Evolutionary conservation across 2,888 invertebrate species (phyloP), one percentile per base, ranked within the genome.

Genomic region (Leucophora obtusa): DNA sequence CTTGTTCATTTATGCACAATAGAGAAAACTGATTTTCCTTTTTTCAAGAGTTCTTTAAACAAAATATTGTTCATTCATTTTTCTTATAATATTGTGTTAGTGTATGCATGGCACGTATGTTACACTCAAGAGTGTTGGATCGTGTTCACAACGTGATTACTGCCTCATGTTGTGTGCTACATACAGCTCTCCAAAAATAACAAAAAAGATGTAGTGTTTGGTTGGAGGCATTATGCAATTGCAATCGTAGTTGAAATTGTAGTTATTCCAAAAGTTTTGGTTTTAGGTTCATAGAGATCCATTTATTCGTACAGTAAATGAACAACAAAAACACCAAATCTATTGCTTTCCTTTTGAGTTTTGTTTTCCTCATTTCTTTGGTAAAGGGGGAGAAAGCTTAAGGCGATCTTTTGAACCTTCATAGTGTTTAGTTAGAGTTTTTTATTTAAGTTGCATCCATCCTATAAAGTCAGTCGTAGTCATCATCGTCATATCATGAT

Each of bases 111-210:
- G 60, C 73, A 81, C 73, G 81, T 81, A 81, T 81, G 73, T 81
- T 81, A 70, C 73, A 77, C 77, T 70, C 73, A 56, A 74, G 78
- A 79, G 79, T 82, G 82, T 82, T 82, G 79, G 71, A 82, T 82
- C 82, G 82, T 82, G 79, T 79, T 76, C 79, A 63, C 82, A 82
- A 79, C 82, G 79, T 79, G 79, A 82, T 79, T 82, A 76, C 75
- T 74, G 82, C 65, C 76, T 77, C 79, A 79, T 82, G 72, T 76
- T 82, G 82, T 79, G 79, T 82, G 82, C 82, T 62, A 75, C 79
- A 79, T 79, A 69, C 62, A 71, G 47, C 38, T 72, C 18, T 24
- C 17, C 47, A 53, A 66, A 58, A 75, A 53, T 11, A 47, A 17
- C 35, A 35, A 53, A 56, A 56, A n/a, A 65, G 59, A 77, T 65